Evolutionary conservation across 2,797 vertebrate species (phyloP).

Genomic region (Perodicticus potto): DNA sequence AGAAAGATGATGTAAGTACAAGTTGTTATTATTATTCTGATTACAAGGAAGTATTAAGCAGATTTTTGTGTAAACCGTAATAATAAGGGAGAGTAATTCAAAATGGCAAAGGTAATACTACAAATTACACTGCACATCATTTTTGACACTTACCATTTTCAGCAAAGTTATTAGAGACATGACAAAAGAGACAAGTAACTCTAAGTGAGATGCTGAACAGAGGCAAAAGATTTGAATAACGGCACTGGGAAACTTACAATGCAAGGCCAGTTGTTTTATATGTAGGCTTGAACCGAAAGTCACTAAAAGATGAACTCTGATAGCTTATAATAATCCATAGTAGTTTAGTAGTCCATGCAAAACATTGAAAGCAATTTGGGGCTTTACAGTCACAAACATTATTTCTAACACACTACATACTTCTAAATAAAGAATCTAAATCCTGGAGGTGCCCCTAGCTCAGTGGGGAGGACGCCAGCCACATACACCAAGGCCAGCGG

Average conservation of each 20-base stretch:
- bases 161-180: slow-evolving; percentile 30
- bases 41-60: slow-evolving; percentile 67
- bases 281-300: slow-evolving; percentile 50
- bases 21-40: slow-evolving; percentile 67
- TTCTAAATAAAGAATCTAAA: slow-evolving; percentile 68
- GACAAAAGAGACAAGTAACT: slow-evolving; percentile 46
- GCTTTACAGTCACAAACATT: neutral
- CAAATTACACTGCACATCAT: slow-evolving; percentile 68
- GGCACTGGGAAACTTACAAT: neutral
- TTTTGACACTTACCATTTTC: slow-evolving; percentile 71
- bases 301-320: slow-evolving; percentile 69
- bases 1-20: slow-evolving; percentile 54
- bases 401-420: slow-evolving; percentile 52
- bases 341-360: neutral
- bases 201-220: slow-evolving; percentile 29
- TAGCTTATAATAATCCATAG: neutral
- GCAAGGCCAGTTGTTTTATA: slow-evolving; percentile 57
- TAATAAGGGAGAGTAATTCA: slow-evolving; percentile 69
- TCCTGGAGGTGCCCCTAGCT: neutral
- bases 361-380: slow-evolving; percentile 62
- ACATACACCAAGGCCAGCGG: no score
- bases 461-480: no score
- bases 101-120: slow-evolving; percentile 61
- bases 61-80: slow-evolving; percentile 67
- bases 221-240: slow-evolving; percentile 2